Evolutionary conservation across 2,113 vertebrate species (phyloP).

Genomic region (Macquaria australasica): DNA sequence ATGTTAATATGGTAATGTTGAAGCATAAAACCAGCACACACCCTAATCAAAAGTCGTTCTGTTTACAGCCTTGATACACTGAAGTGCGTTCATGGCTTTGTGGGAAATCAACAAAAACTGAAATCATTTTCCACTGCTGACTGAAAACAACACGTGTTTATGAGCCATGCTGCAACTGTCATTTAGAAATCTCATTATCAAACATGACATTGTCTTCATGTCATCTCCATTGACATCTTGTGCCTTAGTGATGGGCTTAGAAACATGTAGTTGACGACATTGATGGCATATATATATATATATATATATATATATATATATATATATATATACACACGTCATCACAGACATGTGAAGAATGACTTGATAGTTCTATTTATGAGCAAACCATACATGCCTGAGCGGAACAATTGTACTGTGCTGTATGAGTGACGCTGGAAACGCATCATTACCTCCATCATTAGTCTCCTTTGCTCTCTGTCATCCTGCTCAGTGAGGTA

Average conservation of each 20-base stretch:
- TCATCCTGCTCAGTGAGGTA: conserved; percentile 8
- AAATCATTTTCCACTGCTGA: neutral
- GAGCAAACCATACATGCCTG: neutral
- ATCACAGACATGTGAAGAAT: no score
- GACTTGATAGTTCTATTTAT: no score
- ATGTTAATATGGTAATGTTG: neutral
- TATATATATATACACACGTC: no score
- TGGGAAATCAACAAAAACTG: neutral
- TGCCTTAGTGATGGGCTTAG: neutral
- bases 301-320: no score
- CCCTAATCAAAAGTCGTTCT: neutral
- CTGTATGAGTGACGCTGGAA: neutral
- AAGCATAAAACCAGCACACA: neutral
- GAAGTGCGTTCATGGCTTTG: neutral
- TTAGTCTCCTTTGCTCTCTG: conserved; percentile 8
- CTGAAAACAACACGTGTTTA: neutral
- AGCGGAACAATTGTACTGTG: neutral
- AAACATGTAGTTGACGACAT: neutral
- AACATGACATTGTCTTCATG: neutral
- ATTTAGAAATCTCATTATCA: neutral
- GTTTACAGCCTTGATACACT: neutral
- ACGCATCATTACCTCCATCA: neutral
- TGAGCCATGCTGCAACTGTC: neutral
- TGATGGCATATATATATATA: neutral
- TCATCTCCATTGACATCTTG: conserved; percentile 8